Evolutionary conservation across 2,888 invertebrate genomes (phyloP), one percentile per base, ranked within the genome.

Genomic region (Andrena fulva): DNA sequence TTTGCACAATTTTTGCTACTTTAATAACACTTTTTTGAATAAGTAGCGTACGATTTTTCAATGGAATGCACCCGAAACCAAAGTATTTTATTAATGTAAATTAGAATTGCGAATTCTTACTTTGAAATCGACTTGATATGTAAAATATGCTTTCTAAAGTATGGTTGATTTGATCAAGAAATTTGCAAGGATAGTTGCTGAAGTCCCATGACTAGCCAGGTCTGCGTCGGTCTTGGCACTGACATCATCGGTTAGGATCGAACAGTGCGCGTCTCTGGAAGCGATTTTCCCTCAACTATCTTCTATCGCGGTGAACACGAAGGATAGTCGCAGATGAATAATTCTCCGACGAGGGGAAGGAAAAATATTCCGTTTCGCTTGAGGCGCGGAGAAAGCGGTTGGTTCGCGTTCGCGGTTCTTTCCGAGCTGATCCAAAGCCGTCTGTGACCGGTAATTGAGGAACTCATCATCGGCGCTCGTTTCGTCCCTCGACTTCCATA

Each of bases 321-420:
- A 64, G 66, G 16, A 52, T 74, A 27, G 66, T 27, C 31, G 33
- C 10, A 66, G 67, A 87, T 89, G 90, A 89, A 89, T 89, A 88
- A 87, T 85, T 66, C 70, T 27, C 24, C 67, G 69, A 24, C 56
- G 73, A 59, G 59, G 29, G 63, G 82, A 88, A 82, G 84, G 86
- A 89, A 89, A 90, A 90, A 90, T 85, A 90, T 85, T 88, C 86
- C 85, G 83, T 85, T 84, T 85, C 77, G 85, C 85, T 80, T 86
- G 86, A 77, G 87, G 67, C 77, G 52, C 79, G 88, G 91, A 91
- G 91, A 91, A 91, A 91, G 91, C 89, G 76, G 71, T 56, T 72
- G 60, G 52, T 31, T 77, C 62, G 71, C 50, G 72, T 69, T 33
- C 27, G 71, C 35, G 62, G 59, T 62, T 73, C 72, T 56, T 69